A percentile compares a stretch with the other conserved stretches of the same genome.
phyloP scores from a whole-genome alignment of 2,888 invertebrate species.

The Synergus itoensis region DNA sequence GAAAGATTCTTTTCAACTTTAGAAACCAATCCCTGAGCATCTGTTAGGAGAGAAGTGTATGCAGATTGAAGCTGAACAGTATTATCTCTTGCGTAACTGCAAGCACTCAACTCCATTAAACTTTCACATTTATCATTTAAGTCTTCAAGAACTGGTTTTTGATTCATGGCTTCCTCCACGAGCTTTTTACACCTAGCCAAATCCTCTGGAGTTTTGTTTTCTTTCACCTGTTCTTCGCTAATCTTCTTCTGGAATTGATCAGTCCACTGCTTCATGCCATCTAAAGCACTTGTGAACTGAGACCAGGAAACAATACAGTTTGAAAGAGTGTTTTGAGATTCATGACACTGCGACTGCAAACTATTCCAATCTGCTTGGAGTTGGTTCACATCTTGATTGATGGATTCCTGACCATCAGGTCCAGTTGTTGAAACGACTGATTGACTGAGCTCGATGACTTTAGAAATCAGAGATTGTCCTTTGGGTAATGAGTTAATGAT shows the following conservation, averaged over 20 bases:
- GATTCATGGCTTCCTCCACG: constrained; percentile 86
- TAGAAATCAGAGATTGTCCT: constrained; percentile 86
- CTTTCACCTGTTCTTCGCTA: constrained; percentile 82
- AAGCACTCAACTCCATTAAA: constrained; percentile 91
- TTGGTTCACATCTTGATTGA: constrained; percentile 90
- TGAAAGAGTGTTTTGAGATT: constrained; percentile 86
- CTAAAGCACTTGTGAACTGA: constrained; percentile 86
- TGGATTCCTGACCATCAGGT: constrained; percentile 89
- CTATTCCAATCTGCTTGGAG: constrained; percentile 91
- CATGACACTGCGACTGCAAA: constrained; percentile 86
- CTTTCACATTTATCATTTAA: constrained; percentile 92
- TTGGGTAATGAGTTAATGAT: constrained; percentile 85
- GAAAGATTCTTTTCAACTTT: constrained; percentile 94
- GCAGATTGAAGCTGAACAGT: constrained; percentile 90
- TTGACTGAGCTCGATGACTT: constrained; percentile 86
- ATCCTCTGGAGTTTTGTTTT: constrained; percentile 89
- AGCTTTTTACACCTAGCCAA: constrained; percentile 87
- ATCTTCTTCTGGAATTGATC: constrained; percentile 84
- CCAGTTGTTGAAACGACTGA: constrained; percentile 88
- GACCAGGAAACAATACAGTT: constrained; percentile 86
- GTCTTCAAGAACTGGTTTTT: constrained; percentile 89
- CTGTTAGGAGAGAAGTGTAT: constrained; percentile 88
- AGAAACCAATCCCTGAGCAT: constrained; percentile 89
- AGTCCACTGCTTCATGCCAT: constrained; percentile 87
- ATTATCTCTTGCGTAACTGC: constrained; percentile 91